Evolutionary conservation across 2,113 vertebrate genomes (phyloP).

Genomic region (Eudyptes chrysolophus): DNA sequence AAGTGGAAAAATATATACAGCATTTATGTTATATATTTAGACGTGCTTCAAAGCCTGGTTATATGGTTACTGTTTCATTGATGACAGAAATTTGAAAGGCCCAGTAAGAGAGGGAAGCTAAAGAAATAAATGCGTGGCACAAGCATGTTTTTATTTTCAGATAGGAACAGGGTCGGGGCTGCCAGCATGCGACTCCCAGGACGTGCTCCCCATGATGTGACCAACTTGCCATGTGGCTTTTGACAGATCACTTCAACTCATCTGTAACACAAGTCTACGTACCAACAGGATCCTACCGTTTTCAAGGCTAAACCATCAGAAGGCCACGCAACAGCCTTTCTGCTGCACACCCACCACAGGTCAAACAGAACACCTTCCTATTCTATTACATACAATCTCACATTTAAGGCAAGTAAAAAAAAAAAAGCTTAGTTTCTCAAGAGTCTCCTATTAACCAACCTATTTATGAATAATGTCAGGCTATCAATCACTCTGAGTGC

Average conservation of each 20-base stretch:
- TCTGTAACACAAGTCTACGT: accelerated
- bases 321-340: accelerated
- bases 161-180: accelerated
- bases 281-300: not conserved
- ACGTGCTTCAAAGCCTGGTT: accelerated
- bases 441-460: accelerated
- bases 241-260: not conserved
- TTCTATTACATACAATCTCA: accelerated
- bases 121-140: too few relatives aligned
- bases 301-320: not conserved
- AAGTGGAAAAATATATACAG: accelerated
- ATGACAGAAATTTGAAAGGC: not conserved
- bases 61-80: accelerated
- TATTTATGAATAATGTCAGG: slow-evolving; percentile 20
- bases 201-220: not conserved
- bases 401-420: not conserved
- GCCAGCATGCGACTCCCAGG: not conserved
- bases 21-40: not conserved
- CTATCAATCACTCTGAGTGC: slow-evolving; percentile 72
- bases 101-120: not conserved
- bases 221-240: not conserved
- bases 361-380: accelerated
- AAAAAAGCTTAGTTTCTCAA: not conserved
- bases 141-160: accelerated
- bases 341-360: not conserved